Conservation (phyloP, 2,888 invertebrate species). For the Folsomia candida region DNA sequence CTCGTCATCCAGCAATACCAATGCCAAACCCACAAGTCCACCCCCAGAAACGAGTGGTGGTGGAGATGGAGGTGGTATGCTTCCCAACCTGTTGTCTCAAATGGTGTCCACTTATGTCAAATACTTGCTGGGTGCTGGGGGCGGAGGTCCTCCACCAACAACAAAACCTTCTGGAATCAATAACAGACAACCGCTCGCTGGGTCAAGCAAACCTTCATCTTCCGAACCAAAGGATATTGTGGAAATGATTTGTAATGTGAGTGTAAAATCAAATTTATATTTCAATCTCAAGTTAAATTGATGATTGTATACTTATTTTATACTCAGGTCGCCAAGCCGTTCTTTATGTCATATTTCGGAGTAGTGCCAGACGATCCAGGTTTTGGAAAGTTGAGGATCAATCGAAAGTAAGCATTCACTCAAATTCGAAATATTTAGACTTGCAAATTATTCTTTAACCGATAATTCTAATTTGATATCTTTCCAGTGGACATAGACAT, state of each 20-base stretch:
- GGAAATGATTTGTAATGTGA: constrained; percentile 34
- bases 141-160: not conserved
- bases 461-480: not conserved
- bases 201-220: not conserved
- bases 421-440: not conserved
- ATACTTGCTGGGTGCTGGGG: constrained; percentile 30
- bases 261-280: no score
- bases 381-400: constrained; percentile 32
- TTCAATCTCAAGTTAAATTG: no score
- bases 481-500: constrained; percentile 1
- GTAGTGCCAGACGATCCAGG: constrained; percentile 47
- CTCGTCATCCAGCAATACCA: constrained; percentile 29
- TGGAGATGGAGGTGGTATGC: constrained; percentile 29
- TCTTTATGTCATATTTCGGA: constrained; percentile 50
- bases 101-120: constrained; percentile 46
- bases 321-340: constrained; percentile 49
- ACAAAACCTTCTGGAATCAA: not conserved
- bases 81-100: constrained; percentile 34
- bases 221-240: constrained; percentile 29
- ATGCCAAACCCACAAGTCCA: constrained; percentile 28
- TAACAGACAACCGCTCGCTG: not conserved
- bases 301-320: no score
- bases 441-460: not conserved
- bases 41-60: constrained; percentile 24
- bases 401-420: constrained; percentile 15